Base-by-base conservation (phyloP, 2,888 invertebrate genomes). In the Plagiodera versicolora region DNA sequence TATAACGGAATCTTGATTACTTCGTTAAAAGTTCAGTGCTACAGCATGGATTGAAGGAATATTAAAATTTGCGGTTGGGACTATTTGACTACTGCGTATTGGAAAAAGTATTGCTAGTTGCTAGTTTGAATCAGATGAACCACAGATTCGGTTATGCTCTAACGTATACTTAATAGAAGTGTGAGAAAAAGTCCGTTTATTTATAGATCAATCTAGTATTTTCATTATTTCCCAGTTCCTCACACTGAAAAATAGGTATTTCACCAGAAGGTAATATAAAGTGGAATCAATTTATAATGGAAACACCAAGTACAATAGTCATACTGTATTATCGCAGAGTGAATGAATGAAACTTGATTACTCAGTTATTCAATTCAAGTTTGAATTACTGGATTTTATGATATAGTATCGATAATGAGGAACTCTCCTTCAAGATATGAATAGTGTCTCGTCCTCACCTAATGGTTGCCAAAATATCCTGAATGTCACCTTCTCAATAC, bases 61-160 rank as follows among this genome's bases (percentile, higher is more conserved):
- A 32, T 32, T 18, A 51, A 51, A 30, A 19, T 30, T 51, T 51
- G 51, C 51, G 51, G 51, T 51, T 51, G 30, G 35, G 49, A 18
- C 49, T 39, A 56, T 56, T 56, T 49, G 18, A 20, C 32, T 49
- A 16, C 35, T 61, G 30, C 50, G 35, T 14, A 60, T 44, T 45
- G 48, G 56, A 52, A 35, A 44, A 17, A 48, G 48, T 54, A 49
- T 35, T 61, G 53, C 54, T 55, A 6, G 58, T 54, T 61, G 48
- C 54, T 55, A 8, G 54, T 54, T 55, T 39, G 58, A 51, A 55
- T 61, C 28, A 51, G 49, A 46, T 45, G 50, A 51, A 61, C 61
- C 61, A 54, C 61, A 61, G 46, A 50, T 50, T 53, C 50, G 54
- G 55, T 61, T 51, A 58, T 55, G 61, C 58, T 55, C 55, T 51